Evolutionary conservation across 30 jellyfish, hydroid and myxozoan species (phyloP).

Genomic region (Chrysaora quinquecirrha): DNA sequence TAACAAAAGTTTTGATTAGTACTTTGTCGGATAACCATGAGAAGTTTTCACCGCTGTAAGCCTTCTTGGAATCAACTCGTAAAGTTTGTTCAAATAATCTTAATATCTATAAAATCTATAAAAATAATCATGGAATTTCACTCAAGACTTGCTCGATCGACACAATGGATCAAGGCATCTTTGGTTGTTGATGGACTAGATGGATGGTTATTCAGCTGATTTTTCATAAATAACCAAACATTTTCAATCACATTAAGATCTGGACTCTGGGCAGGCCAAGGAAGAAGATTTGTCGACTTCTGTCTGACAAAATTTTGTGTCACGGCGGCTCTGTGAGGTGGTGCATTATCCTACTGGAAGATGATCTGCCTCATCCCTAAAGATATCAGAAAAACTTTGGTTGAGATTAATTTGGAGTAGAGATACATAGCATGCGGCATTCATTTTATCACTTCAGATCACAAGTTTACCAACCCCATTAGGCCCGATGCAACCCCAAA

Average conservation of each 20-base stretch:
- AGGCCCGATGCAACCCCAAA: constrained; percentile 8
- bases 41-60: not conserved
- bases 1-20: no score
- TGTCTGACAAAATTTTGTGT: not conserved
- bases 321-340: not conserved
- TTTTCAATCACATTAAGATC: constrained; percentile 7
- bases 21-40: not conserved
- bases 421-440: not conserved
- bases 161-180: constrained; percentile 2
- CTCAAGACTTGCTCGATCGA: no score
- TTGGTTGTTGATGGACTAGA: constrained; percentile 5
- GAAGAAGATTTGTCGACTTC: not conserved
- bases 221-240: constrained; percentile 15
- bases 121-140: no score
- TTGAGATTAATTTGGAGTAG: not conserved
- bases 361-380: not conserved
- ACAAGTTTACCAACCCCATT: not conserved
- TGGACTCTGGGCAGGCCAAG: constrained; percentile 36
- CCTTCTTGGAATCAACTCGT: constrained; percentile 2
- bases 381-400: not conserved
- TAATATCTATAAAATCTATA: no score
- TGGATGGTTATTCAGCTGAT: not conserved
- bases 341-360: constrained; percentile 2
- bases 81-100: not conserved
- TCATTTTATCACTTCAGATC: not conserved